These are phyloP conservation scores for Spilosoma lubricipeda DNA, from an alignment of 2,888 invertebrate species.

Conservation along the genomic window DNA sequence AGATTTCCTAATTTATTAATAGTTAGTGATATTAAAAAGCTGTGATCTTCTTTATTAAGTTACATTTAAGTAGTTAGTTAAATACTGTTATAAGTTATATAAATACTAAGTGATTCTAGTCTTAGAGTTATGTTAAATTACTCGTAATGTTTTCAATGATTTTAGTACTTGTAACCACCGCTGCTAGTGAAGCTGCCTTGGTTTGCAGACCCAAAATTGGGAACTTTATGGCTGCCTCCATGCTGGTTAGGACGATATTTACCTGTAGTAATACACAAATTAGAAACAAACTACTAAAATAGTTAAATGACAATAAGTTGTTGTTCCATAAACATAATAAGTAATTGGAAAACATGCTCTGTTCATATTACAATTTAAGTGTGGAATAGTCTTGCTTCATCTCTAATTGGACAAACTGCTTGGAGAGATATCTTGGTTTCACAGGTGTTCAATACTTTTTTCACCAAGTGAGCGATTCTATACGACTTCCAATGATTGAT, in stretches of 20 bases:
- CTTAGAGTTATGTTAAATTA: conserved; percentile 4
- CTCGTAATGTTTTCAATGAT: conserved; percentile 12
- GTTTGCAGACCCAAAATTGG: conserved; percentile 53
- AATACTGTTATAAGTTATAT: conserved; percentile 21
- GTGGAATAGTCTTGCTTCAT: background rate
- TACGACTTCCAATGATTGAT: no score
- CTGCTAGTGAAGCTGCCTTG: conserved; percentile 63
- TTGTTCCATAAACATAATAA: no score
- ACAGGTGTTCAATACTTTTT: background rate
- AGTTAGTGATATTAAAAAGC: conserved; percentile 17
- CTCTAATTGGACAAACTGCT: background rate
- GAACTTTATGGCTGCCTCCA: conserved; percentile 35
- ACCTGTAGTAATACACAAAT: conserved; percentile 57
- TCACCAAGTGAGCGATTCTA: background rate
- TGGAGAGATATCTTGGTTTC: no score
- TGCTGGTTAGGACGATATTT: conserved; percentile 63
- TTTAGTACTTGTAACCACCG: conserved; percentile 62
- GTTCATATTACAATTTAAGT: background rate
- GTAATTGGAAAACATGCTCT: background rate
- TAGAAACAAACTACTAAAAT: background rate
- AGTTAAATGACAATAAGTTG: background rate
- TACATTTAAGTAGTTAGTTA: no score
- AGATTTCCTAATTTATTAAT: background rate
- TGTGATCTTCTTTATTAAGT: conserved; percentile 39
- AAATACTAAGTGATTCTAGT: conserved; percentile 27